Percentiles rank a stretch among this genome's conserved stretches.
These are phyloP conservation scores for Caracal caracal DNA, from an alignment of 2,113 vertebrate genomes.

Conservation along the genomic window DNA sequence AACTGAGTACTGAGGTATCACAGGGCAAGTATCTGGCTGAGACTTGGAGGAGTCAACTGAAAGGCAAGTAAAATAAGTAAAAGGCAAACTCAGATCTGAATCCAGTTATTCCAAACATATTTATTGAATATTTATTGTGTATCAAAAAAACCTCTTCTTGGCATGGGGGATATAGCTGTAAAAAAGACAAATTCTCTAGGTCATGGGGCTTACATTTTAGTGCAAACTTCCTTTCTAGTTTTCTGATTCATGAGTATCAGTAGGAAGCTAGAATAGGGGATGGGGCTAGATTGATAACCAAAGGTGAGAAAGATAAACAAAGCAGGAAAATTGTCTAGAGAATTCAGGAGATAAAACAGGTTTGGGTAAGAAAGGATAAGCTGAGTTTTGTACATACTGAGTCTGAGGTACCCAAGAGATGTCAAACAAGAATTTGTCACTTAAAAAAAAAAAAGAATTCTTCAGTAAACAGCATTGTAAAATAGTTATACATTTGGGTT, in stretches of 20 bases:
- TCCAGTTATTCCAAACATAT: constrained; percentile 11
- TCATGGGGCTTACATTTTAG: not conserved
- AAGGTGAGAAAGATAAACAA: not conserved
- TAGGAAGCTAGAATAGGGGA: not conserved
- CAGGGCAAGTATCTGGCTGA: not conserved
- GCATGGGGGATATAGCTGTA: not conserved
- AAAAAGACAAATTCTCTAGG: not conserved
- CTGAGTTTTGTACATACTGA: not conserved
- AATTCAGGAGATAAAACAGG: not conserved
- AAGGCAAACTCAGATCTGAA: not conserved
- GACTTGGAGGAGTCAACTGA: not conserved
- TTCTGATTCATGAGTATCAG: constrained; percentile 1
- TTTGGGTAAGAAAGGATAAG: not conserved
- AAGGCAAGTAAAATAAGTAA: constrained; percentile 19
- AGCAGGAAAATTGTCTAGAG: not conserved
- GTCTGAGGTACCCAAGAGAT: not conserved
- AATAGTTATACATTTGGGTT: not conserved
- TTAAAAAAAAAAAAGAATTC: not conserved
- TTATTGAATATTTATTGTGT: not conserved
- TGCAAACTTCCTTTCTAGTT: not conserved
- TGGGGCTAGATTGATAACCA: not conserved
- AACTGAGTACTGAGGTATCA: not conserved
- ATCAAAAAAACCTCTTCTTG: not conserved
- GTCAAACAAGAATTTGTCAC: not conserved
- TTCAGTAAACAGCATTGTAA: not conserved